Percentiles rank a stretch among this genome's conserved stretches.
phyloP scores from a whole-genome alignment of 2,113 vertebrate species.

The Porphyrio hochstetteri region DNA sequence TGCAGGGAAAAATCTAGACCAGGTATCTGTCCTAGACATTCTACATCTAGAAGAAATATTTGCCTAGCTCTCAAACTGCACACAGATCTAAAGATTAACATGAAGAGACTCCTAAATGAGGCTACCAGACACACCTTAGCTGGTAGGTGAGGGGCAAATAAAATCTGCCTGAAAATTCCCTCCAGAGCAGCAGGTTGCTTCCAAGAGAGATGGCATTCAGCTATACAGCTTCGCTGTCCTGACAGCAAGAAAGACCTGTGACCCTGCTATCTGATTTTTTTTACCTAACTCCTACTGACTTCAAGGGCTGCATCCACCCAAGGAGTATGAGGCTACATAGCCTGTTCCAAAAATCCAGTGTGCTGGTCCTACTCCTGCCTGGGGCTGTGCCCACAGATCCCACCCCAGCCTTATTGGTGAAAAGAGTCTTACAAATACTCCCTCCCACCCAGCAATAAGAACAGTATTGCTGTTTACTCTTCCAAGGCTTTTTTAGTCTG shows the following conservation, averaged over 20 bases:
- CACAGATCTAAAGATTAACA: not conserved
- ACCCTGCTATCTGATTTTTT: not conserved
- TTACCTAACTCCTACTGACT: not conserved
- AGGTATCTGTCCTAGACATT: not conserved
- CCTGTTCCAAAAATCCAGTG: not conserved
- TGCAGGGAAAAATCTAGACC: not conserved
- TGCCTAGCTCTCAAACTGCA: not conserved
- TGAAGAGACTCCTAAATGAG: not conserved
- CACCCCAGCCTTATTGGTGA: not conserved
- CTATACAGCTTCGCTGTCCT: not conserved
- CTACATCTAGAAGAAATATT: not conserved
- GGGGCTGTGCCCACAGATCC: no score
- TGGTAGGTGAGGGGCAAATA: no score
- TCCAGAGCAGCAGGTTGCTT: not conserved
- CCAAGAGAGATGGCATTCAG: not conserved
- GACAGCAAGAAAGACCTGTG: not conserved
- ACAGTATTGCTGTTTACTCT: not conserved
- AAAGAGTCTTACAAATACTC: not conserved
- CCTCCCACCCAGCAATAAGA: not conserved
- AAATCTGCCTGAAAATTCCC: not conserved
- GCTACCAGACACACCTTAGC: not conserved
- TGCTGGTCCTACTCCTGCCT: not conserved
- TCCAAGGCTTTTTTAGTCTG: not conserved
- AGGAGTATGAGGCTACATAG: fast-evolving
- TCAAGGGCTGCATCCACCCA: not conserved